These are phyloP conservation scores for Rosalia funebris DNA, from an alignment of 2,888 invertebrate genomes.

Conservation along the genomic window DNA sequence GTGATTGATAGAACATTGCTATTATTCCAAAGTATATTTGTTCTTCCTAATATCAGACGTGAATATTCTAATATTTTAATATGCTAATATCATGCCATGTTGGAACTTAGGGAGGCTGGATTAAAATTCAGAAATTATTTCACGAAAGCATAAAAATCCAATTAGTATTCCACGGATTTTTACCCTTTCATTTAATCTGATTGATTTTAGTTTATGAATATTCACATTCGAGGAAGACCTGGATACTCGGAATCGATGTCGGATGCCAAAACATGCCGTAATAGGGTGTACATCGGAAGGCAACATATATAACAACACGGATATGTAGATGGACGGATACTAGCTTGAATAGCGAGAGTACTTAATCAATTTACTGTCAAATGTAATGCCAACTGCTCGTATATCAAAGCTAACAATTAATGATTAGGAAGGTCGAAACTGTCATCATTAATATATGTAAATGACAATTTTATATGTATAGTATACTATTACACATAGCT, in stretches of 20 bases:
- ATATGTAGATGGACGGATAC: conserved; percentile 23
- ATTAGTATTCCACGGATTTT: not conserved
- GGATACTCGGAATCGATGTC: conserved; percentile 1
- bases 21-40: too few species aligned
- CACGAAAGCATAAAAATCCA: not conserved
- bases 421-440: conserved; percentile 54
- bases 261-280: conserved; percentile 12
- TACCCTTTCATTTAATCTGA: not conserved
- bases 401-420: conserved; percentile 57
- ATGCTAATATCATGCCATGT: too few species aligned
- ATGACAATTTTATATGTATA: conserved; percentile 54
- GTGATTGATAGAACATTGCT: too few species aligned
- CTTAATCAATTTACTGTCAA: conserved; percentile 59
- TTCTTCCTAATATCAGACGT: too few species aligned
- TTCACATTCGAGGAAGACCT: conserved; percentile 1
- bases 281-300: conserved; percentile 12
- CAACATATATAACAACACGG: conserved; percentile 19
- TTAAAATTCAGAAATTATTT: not conserved
- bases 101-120: too few species aligned
- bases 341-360: conserved; percentile 41
- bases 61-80: too few species aligned
- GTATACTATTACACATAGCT: not conserved
- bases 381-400: conserved; percentile 56
- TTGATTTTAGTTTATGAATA: conserved; percentile 15
- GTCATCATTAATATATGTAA: conserved; percentile 49